Evolutionary conservation across 2,797 vertebrate genomes (phyloP), one percentile per base, ranked within the genome.

Genomic region (Onychomys torridus): DNA sequence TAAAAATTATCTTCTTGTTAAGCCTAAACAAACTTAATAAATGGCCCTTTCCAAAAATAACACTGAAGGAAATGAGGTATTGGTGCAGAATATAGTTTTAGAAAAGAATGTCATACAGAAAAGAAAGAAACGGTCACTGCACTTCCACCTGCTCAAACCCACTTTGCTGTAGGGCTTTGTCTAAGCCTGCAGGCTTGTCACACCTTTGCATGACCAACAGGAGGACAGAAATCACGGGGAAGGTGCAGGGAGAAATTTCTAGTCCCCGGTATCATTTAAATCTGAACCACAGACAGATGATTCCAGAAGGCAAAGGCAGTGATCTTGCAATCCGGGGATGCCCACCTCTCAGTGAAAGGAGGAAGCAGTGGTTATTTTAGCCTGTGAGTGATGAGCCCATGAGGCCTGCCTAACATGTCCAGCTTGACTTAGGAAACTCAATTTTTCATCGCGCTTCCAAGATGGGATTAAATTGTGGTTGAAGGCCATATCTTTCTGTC

Each of bases 41-140:
- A 81, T 37, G 79, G 55, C 69, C 81, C 46, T 95, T 96, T 95
- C 86, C 25, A 91, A 96, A 95, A 96, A 91, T 96, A 98, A 96
- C 87, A 96, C 93, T 94, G 86, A 92, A 65, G 90, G 93, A 96
- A 96, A 97, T 75, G 95, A 96, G 40, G 85, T 59, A 29, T 93
- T 91, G 82, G 76, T 87, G 78, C 84, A 94, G 83, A 91, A 89
- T 87, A 73, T 84, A 84, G 87, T 95, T 93, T 86, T 95, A 79
- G 77, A 85, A 88, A 93, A 83, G 85, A 89, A 91, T 93, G 55
- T 87, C 52, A 7, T 19, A 21, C 59, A 43, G 78, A 86, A 95
- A 93, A 81, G 52, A 52, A 76, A 27, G 46, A 34, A 93, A 94
- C 76, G 67, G 37, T 29, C 27, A 25, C 5, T 12, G 49, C 76